These are phyloP conservation scores for Lasioglossum pauxillum DNA, from an alignment of 2,888 invertebrate species.

Conservation along the genomic window DNA sequence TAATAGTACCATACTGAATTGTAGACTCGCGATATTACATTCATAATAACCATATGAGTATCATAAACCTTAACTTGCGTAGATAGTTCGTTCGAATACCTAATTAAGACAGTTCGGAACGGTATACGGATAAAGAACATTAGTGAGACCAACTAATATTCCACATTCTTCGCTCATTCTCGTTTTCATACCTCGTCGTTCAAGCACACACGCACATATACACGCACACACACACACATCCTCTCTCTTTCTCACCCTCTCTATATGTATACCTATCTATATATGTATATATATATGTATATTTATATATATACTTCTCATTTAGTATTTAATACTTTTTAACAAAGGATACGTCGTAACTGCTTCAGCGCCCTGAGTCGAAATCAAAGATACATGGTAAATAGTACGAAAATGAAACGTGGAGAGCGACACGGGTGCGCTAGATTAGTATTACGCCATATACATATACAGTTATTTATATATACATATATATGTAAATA, in stretches of 20 bases:
- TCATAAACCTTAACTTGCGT: slow-evolving; percentile 72
- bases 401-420: slow-evolving; percentile 53
- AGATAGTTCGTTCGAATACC: slow-evolving; percentile 75
- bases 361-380: slow-evolving; percentile 60
- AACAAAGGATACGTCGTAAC: slow-evolving; percentile 73
- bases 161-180: slow-evolving; percentile 40
- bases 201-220: not conserved
- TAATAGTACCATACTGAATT: slow-evolving; percentile 74
- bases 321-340: slow-evolving; percentile 76
- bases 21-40: slow-evolving; percentile 68
- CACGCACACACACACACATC: not conserved
- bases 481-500: slow-evolving; percentile 35
- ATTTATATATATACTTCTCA: slow-evolving; percentile 34
- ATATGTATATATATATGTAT: not conserved
- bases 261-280: not conserved
- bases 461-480: slow-evolving; percentile 51
- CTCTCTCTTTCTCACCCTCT: not conserved
- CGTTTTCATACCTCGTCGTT: not conserved
- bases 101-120: slow-evolving; percentile 80
- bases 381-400: slow-evolving; percentile 57
- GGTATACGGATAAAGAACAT: slow-evolving; percentile 78
- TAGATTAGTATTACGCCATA: slow-evolving; percentile 42
- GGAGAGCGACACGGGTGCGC: slow-evolving; percentile 47
- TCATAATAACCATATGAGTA: slow-evolving; percentile 74
- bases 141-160: slow-evolving; percentile 70